phyloP scores from a whole-genome alignment of 53 echinoderm and acorn worm genomes.

The Mesocentrotus franciscanus region DNA sequence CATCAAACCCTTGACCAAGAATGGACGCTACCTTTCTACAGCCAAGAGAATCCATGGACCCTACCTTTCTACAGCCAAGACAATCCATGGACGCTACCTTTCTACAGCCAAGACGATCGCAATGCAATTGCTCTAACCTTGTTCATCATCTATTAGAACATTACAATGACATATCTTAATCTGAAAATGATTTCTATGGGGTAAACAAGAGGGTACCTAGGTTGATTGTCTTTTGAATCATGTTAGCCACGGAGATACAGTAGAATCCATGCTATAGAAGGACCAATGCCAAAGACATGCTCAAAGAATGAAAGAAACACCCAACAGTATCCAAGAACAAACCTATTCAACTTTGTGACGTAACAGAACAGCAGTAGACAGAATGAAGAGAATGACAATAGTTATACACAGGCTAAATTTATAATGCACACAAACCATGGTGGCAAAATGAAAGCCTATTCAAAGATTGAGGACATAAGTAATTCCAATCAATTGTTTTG shows the following conservation, averaged over 20 bases:
- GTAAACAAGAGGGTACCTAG: too few relatives aligned
- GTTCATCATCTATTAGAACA: too few relatives aligned
- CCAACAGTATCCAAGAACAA: neutral
- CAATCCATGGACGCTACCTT: neutral
- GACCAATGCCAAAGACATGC: neutral
- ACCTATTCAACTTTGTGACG: neutral
- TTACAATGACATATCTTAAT: too few relatives aligned
- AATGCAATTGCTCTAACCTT: too few relatives aligned
- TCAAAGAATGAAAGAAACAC: too few relatives aligned
- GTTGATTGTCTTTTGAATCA: too few relatives aligned
- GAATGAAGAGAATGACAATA: neutral
- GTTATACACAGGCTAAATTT: neutral
- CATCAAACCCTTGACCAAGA: conserved; percentile 1
- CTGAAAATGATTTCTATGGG: too few relatives aligned
- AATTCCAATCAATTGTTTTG: too few relatives aligned
- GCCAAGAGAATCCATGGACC: neutral
- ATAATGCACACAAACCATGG: neutral
- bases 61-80: neutral
- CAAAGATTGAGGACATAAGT: too few relatives aligned
- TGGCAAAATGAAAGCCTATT: neutral
- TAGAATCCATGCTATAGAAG: too few relatives aligned
- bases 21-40: neutral
- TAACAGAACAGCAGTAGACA: neutral
- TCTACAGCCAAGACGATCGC: neutral
- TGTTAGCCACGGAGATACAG: too few relatives aligned